Percentiles rank a stretch among this genome's conserved stretches.
phyloP scores from a whole-genome alignment of 2,888 invertebrate genomes.

The Gryllus longicercus region DNA sequence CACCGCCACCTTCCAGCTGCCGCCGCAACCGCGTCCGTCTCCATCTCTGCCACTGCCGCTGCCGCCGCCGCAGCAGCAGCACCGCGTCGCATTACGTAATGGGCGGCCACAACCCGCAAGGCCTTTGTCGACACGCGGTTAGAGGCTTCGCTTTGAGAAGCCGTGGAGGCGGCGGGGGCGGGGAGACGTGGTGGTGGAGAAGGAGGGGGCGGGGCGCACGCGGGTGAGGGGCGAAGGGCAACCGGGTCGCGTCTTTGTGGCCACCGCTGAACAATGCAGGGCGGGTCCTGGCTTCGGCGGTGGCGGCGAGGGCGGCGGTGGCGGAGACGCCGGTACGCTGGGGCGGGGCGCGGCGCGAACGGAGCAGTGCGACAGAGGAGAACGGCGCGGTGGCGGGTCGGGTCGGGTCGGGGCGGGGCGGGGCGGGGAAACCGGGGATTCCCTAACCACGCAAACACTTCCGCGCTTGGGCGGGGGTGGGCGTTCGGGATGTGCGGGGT shows the following conservation, averaged over 20 bases:
- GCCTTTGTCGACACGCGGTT: conserved; percentile 2
- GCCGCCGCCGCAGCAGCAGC: not conserved
- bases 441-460: too few species aligned
- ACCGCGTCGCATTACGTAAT: not conserved
- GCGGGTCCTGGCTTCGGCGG: not conserved
- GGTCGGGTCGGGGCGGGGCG: not conserved
- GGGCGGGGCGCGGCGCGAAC: not conserved
- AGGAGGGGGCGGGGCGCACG: not conserved
- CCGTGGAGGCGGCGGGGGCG: not conserved
- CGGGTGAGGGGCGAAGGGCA: not conserved
- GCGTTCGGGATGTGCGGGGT: too few species aligned
- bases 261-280: not conserved
- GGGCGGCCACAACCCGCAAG: not conserved
- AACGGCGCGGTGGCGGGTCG: not conserved
- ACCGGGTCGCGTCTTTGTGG: not conserved
- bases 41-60: not conserved
- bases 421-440: not conserved
- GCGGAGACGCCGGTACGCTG: not conserved
- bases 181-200: not conserved
- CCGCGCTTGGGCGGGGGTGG: too few species aligned
- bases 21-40: not conserved
- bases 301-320: not conserved
- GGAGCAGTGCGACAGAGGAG: not conserved
- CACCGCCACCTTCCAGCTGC: not conserved
- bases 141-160: not conserved